Evolutionary conservation across 2,888 invertebrate species (phyloP), one percentile per base, ranked within the genome.

Genomic region (Chromoteleia sp.): DNA sequence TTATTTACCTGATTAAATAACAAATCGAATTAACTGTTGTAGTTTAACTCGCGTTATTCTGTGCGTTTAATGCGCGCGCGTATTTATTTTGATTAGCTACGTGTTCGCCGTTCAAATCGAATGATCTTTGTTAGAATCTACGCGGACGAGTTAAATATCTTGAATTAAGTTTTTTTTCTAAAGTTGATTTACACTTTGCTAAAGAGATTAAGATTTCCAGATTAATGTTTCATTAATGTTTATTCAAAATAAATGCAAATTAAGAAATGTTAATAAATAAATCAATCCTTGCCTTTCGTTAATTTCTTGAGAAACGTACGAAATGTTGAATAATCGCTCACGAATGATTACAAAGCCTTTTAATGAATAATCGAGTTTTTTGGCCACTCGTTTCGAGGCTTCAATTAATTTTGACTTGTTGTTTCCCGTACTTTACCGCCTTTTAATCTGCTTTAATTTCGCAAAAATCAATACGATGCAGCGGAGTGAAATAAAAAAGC

Each of bases 1-100:
- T 61, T 61, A 61, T 63, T 77, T 39, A 45, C 14, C 19, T 59
- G 59, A 77, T 77, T 41, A 61, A 70, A 54, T 70, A 45, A 50
- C 50, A 61, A 68, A 61, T 77, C 45, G 17, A 68, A 77, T 61
- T 33, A 61, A 50, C 61, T 25, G 43, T 61, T 70, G 39, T 21
- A 61, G 50, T 43, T 56, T 36, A 68, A 63, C 10, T 36, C 14
- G 36, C 21, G 15, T 12, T 68, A 29, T 68, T 54, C 14, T 30
- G n/a, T 33, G 14, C 6, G 14, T 14, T 21, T 33, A 21, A 21
- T 19, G 10, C 15, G 25, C 12, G 30, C 19, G 2, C 8, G 39
- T 21, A 58, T 33, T 54, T 54, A 54, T 54, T 54, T 54, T 54
- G 33, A 33, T 54, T 33, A 17, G 50, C 5, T 5, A 14, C 5